These are phyloP conservation scores for Chymomyza costata DNA, from an alignment of 1,140 invertebrate genomes.

Conservation along the genomic window DNA sequence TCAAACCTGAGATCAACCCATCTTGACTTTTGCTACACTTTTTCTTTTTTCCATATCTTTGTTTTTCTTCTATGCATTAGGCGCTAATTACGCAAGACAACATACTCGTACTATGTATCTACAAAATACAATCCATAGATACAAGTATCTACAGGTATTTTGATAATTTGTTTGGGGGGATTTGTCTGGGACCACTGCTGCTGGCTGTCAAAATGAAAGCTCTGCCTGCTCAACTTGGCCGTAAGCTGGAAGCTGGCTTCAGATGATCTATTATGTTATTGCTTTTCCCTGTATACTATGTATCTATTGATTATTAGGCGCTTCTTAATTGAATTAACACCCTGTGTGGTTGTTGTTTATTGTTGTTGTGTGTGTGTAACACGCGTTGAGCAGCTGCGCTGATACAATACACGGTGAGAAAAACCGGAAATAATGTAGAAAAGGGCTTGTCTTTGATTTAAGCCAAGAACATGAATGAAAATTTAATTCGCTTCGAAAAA, in stretches of 20 bases:
- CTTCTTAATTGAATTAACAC: conserved; percentile 67
- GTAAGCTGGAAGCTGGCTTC: conserved; percentile 14
- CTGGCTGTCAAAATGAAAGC: conserved; percentile 33
- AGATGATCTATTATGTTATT: conserved; percentile 17
- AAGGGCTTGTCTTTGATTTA: too few relatives aligned
- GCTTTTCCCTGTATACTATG: conserved; percentile 49
- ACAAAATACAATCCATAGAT: too few relatives aligned
- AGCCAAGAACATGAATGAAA: too few relatives aligned
- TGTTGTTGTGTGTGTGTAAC: conserved; percentile 19
- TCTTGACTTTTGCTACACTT: conserved; percentile 39
- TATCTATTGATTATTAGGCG: conserved; percentile 49
- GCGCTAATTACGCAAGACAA: conserved; percentile 65
- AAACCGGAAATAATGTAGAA: too few relatives aligned
- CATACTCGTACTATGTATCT: conserved; percentile 9
- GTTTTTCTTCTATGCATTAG: conserved; percentile 8
- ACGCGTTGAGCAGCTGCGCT: too few relatives aligned
- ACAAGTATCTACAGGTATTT: too few relatives aligned
- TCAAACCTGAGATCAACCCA: too few relatives aligned
- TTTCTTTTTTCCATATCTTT: conserved; percentile 12
- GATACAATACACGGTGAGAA: too few relatives aligned
- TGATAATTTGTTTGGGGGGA: too few relatives aligned
- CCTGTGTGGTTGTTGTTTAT: conserved; percentile 14
- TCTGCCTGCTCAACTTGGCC: conserved; percentile 20
- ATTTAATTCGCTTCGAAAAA: too few relatives aligned
- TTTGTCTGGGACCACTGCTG: too few relatives aligned